These are phyloP conservation scores for Sphaerophoria rueppellii DNA, from an alignment of 2,888 invertebrate genomes.

Conservation along the genomic window DNA sequence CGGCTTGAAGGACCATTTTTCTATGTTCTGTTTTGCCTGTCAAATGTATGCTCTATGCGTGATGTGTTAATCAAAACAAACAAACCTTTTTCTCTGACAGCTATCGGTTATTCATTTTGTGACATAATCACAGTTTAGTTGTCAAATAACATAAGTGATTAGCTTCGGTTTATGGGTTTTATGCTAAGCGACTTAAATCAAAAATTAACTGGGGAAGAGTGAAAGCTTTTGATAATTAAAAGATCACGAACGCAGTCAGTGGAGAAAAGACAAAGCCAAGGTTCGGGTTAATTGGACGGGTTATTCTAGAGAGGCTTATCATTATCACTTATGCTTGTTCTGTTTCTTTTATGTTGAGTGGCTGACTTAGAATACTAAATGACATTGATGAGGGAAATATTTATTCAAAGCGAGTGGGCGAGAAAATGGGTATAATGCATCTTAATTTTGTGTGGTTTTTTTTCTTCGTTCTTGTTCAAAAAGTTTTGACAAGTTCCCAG, in stretches of 20 bases:
- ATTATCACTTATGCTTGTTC: slow-evolving; percentile 31
- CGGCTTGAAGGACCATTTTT: slow-evolving; percentile 39
- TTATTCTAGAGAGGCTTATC: slow-evolving; percentile 6
- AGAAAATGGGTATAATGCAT: background rate
- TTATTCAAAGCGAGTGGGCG: slow-evolving; percentile 19
- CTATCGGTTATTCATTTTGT: slow-evolving; percentile 17
- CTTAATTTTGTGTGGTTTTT: background rate
- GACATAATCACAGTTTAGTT: slow-evolving; percentile 25
- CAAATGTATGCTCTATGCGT: background rate
- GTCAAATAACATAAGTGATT: slow-evolving; percentile 26
- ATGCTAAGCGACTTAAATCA: slow-evolving; percentile 16
- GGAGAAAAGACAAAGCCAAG: background rate
- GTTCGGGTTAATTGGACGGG: slow-evolving; percentile 5
- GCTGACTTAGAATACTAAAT: slow-evolving; percentile 11
- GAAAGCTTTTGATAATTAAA: slow-evolving; percentile 66
- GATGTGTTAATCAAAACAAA: slow-evolving; percentile 27
- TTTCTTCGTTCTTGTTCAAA: background rate
- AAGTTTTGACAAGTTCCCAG: slow-evolving; percentile 12
- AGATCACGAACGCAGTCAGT: slow-evolving; percentile 41
- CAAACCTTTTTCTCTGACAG: slow-evolving; percentile 8
- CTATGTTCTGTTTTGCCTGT: background rate
- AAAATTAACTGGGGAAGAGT: slow-evolving; percentile 11
- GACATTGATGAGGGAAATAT: background rate
- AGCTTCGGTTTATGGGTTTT: background rate
- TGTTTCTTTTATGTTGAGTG: background rate